These are phyloP conservation scores for Phylloscopus trochilus DNA, from an alignment of 2,113 vertebrate species.

Conservation along the genomic window DNA sequence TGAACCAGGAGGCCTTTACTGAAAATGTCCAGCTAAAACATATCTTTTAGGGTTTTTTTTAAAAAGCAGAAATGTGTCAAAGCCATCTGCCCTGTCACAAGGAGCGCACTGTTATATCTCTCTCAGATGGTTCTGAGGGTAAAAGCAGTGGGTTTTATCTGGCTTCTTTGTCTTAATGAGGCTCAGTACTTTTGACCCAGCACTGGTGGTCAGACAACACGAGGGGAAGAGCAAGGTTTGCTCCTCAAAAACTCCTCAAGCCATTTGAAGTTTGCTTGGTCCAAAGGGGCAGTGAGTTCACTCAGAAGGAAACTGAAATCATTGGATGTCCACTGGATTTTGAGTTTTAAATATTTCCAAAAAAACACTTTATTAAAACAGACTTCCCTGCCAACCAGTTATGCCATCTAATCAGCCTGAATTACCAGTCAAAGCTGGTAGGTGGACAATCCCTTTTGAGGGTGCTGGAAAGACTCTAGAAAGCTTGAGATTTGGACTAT, in stretches of 20 bases:
- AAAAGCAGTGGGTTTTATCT: neutral
- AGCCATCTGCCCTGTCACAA: neutral
- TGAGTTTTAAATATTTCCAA: neutral
- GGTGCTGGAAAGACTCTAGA: neutral
- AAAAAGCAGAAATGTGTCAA: neutral
- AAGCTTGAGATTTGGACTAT: neutral
- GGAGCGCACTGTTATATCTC: neutral
- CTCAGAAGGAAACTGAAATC: neutral
- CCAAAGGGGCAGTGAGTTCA: neutral
- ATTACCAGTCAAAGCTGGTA: neutral
- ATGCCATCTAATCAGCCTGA: neutral
- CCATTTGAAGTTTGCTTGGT: neutral
- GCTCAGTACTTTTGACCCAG: neutral
- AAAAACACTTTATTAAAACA: neutral
- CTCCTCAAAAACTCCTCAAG: neutral
- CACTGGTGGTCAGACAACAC: neutral
- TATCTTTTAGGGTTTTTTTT: neutral
- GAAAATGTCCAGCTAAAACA: neutral
- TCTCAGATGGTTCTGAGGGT: neutral
- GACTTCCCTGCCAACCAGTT: neutral
- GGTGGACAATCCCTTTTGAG: neutral
- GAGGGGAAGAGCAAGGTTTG: neutral
- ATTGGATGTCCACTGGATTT: neutral
- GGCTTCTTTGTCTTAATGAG: accelerated
- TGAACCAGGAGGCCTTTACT: neutral